Evolutionary conservation across 92 coral and sea anemone species (phyloP).

Genomic region (Montipora capitata): DNA sequence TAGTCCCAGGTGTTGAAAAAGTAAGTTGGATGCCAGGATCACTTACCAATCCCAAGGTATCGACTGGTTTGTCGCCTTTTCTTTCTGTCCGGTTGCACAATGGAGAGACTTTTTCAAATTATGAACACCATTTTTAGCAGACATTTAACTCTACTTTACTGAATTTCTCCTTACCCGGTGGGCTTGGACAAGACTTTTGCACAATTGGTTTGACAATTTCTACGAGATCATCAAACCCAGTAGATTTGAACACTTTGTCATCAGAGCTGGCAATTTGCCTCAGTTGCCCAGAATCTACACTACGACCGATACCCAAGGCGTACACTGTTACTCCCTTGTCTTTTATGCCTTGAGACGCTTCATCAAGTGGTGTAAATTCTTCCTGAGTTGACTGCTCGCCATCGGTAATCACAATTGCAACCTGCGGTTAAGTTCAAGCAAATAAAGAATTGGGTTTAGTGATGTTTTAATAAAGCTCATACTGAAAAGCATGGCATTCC

Average conservation of each 20-base stretch:
- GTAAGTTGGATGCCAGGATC: too few species aligned
- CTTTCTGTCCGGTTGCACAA: too few species aligned
- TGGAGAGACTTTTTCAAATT: too few species aligned
- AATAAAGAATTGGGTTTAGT: too few species aligned
- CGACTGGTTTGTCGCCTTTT: too few species aligned
- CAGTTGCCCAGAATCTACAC: slow-evolving; percentile 46
- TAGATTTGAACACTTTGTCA: slow-evolving; percentile 33
- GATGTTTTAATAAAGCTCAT: too few species aligned
- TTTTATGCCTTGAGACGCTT: slow-evolving; percentile 74
- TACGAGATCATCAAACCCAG: slow-evolving; percentile 33
- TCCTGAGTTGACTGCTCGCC: slow-evolving; percentile 67
- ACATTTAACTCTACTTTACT: too few species aligned
- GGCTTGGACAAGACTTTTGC: slow-evolving; percentile 34
- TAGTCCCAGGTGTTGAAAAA: too few species aligned
- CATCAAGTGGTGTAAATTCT: slow-evolving; percentile 41
- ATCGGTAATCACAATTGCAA: slow-evolving; percentile 76
- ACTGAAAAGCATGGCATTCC: too few species aligned
- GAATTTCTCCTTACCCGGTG: slow-evolving; percentile 10
- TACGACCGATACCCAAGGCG: slow-evolving; percentile 71
- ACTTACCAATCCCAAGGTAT: too few species aligned
- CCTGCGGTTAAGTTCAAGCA: slow-evolving; percentile 14
- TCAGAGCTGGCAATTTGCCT: slow-evolving; percentile 43
- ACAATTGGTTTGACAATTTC: slow-evolving; percentile 36
- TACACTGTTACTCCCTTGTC: slow-evolving; percentile 63
- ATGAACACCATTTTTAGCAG: too few species aligned